phyloP scores from a whole-genome alignment of 2,113 vertebrate species.

The Apeltes quadracus region DNA sequence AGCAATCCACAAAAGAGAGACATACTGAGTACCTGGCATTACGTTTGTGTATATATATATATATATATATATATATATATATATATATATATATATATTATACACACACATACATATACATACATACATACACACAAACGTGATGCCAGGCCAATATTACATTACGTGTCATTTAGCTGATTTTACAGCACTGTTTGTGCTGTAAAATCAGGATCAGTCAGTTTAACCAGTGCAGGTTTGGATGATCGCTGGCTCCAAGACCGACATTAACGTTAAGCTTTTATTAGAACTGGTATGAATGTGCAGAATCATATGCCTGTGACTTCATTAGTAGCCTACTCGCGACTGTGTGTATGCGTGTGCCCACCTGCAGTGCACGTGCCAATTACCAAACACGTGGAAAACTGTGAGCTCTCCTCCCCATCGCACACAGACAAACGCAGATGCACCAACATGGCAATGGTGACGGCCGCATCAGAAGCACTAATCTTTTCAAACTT shows the following conservation, averaged over 20 bases:
- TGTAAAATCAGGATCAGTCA: background rate
- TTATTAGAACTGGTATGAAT: background rate
- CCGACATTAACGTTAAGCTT: background rate
- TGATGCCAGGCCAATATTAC: background rate
- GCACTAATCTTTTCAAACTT: conserved; percentile 13
- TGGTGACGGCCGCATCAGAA: background rate
- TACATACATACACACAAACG: too few relatives aligned
- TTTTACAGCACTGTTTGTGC: too few relatives aligned
- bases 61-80: too few relatives aligned
- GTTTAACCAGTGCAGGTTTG: background rate
- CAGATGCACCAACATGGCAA: background rate
- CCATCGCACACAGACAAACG: background rate
- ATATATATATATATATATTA: too few relatives aligned
- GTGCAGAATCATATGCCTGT: background rate
- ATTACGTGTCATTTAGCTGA: too few relatives aligned
- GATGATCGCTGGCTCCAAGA: background rate
- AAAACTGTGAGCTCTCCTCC: conserved; percentile 2
- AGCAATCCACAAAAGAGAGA: too few relatives aligned
- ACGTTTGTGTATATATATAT: too few relatives aligned
- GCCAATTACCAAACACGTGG: conserved; percentile 54
- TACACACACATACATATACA: too few relatives aligned
- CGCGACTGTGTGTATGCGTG: conserved; percentile 12
- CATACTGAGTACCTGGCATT: too few relatives aligned
- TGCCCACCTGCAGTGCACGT: conserved; percentile 51
- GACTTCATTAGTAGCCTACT: conserved; percentile 17